Conservation (phyloP, 1,140 invertebrate species). For the Heliconius hewitsoni region DNA sequence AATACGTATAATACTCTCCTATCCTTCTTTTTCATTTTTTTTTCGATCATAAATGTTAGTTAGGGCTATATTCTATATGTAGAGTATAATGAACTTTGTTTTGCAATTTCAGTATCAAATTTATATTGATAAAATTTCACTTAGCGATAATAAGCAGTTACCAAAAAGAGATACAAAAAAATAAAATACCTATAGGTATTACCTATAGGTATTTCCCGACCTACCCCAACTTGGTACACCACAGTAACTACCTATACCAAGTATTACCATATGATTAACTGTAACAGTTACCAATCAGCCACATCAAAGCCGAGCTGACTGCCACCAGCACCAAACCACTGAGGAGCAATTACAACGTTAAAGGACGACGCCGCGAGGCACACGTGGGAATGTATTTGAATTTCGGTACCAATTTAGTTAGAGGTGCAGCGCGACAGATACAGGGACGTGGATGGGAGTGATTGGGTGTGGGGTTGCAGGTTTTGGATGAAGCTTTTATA, state of each 20-base stretch:
- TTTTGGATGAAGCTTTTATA: constrained; percentile 32
- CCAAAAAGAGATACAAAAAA: no score
- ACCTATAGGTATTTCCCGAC: background rate
- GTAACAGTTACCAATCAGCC: constrained; percentile 47
- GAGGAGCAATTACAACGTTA: constrained; percentile 73
- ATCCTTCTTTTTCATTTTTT: no score
- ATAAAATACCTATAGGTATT: no score
- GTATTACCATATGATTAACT: constrained; percentile 25
- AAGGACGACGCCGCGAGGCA: constrained; percentile 59
- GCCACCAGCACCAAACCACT: constrained; percentile 53
- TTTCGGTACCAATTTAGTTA: constrained; percentile 74
- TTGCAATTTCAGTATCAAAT: no score
- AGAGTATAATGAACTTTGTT: no score
- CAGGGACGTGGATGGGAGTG: constrained; percentile 62
- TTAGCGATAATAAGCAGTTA: no score
- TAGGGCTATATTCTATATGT: no score
- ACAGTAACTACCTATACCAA: background rate
- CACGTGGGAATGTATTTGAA: constrained; percentile 69
- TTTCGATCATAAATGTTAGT: no score
- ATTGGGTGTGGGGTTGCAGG: constrained; percentile 45
- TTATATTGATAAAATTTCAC: no score
- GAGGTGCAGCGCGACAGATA: constrained; percentile 72
- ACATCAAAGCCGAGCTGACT: constrained; percentile 64
- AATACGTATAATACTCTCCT: no score
- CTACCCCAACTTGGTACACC: constrained; percentile 7